These are phyloP conservation scores for Todiramphus chloris DNA, from an alignment of 2,113 vertebrate genomes.

Conservation along the genomic window DNA sequence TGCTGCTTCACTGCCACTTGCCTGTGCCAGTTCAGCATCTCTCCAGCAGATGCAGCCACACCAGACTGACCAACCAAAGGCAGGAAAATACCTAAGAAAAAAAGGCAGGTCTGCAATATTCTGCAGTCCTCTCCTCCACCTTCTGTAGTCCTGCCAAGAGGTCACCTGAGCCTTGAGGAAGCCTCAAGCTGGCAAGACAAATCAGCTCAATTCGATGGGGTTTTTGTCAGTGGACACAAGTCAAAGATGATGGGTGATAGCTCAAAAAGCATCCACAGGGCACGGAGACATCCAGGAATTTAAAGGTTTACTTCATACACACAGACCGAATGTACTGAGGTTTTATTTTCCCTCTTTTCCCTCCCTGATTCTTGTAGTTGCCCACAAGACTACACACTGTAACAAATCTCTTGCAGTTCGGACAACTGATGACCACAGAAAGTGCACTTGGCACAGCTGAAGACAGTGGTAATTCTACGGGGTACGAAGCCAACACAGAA, in stretches of 20 bases:
- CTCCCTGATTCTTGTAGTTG: not conserved
- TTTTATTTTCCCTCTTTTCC: not conserved
- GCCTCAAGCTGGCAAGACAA: not conserved
- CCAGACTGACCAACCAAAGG: not conserved
- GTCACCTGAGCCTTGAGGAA: not conserved
- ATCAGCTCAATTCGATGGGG: not conserved
- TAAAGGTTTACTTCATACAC: not conserved
- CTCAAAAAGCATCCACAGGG: not conserved
- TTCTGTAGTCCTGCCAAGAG: not conserved
- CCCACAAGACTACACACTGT: not conserved
- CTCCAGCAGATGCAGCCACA: not conserved
- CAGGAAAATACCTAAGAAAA: not conserved
- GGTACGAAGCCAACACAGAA: not conserved
- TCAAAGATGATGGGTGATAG: not conserved
- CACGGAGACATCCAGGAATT: not conserved
- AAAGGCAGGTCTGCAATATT: not conserved
- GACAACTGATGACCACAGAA: slow-evolving; percentile 38
- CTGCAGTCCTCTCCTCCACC: not conserved
- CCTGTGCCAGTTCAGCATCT: not conserved
- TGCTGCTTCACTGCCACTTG: not conserved
- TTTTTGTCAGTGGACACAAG: not conserved
- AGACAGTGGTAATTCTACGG: not conserved
- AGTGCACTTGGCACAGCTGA: not conserved
- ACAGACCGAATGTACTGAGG: not conserved
- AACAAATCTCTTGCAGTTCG: not conserved